phyloP scores from a whole-genome alignment of 2,888 invertebrate genomes.

The Caenorhabditis becei region DNA sequence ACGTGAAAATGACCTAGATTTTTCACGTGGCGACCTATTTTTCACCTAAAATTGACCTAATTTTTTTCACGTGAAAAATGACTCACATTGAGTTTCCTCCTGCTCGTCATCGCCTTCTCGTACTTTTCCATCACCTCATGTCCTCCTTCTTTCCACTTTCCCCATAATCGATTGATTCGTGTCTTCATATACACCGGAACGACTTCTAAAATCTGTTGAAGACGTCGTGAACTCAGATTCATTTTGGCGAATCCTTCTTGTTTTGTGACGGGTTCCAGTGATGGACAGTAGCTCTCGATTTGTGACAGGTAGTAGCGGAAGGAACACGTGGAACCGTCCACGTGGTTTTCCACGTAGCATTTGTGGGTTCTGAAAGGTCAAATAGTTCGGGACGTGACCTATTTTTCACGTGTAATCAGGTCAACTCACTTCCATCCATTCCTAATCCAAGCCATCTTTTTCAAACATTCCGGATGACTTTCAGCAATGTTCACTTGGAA shows the following conservation, averaged over 20 bases:
- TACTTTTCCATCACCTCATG: conserved; percentile 36
- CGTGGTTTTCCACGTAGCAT: conserved; percentile 82
- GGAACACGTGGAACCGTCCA: conserved; percentile 83
- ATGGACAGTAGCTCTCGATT: conserved; percentile 83
- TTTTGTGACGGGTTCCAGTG: conserved; percentile 30
- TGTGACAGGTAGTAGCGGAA: conserved; percentile 82
- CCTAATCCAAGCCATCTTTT: conserved; percentile 82
- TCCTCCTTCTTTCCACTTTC: conserved; percentile 42
- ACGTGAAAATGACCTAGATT: too few relatives aligned
- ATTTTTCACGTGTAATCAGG: too few relatives aligned
- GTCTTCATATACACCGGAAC: conserved; percentile 33
- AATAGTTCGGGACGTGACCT: neutral
- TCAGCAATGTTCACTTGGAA: conserved; percentile 16
- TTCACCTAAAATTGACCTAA: too few relatives aligned
- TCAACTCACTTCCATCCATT: conserved; percentile 81
- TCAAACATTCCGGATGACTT: conserved; percentile 64
- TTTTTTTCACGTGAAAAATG: neutral
- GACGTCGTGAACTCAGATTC: conserved; percentile 29
- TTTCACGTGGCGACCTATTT: too few relatives aligned
- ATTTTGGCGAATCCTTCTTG: conserved; percentile 4
- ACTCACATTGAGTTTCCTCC: conserved; percentile 34
- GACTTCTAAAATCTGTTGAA: conserved; percentile 19
- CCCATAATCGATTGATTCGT: conserved; percentile 81
- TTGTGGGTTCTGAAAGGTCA: conserved; percentile 77
- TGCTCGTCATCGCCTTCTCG: neutral